Evolutionary conservation across 2,113 vertebrate genomes (phyloP), one percentile per base, ranked within the genome.

Genomic region (Camelus bactrianus): DNA sequence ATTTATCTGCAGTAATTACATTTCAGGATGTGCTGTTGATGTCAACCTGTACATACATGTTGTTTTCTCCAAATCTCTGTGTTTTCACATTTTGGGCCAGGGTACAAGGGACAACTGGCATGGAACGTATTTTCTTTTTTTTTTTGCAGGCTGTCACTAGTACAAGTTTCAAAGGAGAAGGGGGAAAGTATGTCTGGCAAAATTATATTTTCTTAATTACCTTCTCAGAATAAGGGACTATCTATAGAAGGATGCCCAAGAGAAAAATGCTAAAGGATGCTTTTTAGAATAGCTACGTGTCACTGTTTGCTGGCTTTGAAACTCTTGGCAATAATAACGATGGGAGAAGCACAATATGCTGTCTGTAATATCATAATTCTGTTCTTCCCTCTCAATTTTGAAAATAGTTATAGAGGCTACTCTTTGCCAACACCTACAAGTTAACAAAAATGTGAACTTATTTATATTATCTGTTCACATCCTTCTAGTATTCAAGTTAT

Each of bases 141-240:
- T 77, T 94, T 50, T 50, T 83, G 42, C 93, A 94, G 50, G 4
- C 85, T 93, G 67, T 96, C 69, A 86, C 50, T 22, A 92, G 72
- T n/a, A 42, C 67, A 75, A 69, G 16, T 94, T 93, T 89, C 89
- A 91, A 89, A 94, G n/a, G 30, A 81, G 30, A 24, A 0, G 1
- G 16, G 46, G 19, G 60, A 69, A 87, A 73, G 56, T 84, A 20
- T 54, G 38, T 83, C 86, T 73, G 48, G n/a, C 58, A 52, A 94
- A 91, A 80, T 70, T n/a, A 9, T 64, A 65, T 89, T 95, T 94
- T 89, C 96, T 97, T 95, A 94, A 83, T 92, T 92, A 83, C 72
- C 38, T 94, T 97, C 82, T 75, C 64, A 7, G 54, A 67, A 52
- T 58, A 84, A 80, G 69, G 77, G 52, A 83, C 60, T 91, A 13